phyloP scores from a whole-genome alignment of 2,113 vertebrate species.

The Potamarius usumacintae region DNA sequence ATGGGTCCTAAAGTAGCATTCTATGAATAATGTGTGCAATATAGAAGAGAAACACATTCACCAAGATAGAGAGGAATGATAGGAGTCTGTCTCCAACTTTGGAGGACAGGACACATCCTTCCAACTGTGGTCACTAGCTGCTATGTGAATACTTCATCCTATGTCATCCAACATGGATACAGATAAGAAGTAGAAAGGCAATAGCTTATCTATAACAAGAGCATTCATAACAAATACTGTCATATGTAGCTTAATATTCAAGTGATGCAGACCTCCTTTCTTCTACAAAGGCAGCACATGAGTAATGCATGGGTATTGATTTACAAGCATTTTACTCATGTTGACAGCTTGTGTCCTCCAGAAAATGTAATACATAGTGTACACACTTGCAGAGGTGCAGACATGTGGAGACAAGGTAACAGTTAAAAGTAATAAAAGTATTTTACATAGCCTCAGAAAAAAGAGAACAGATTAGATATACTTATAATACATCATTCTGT shows the following conservation, averaged over 20 bases:
- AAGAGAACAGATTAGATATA: constrained; percentile 12
- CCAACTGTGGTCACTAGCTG: neutral
- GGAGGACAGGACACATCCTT: neutral
- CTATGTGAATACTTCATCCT: neutral
- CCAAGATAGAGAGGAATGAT: neutral
- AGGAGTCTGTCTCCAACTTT: neutral
- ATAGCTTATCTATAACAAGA: neutral
- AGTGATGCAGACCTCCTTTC: neutral
- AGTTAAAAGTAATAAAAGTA: constrained; percentile 10
- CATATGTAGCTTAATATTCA: neutral
- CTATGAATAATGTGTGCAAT: neutral
- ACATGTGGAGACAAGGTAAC: neutral
- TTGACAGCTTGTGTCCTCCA: neutral
- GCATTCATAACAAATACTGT: neutral
- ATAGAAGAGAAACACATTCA: neutral
- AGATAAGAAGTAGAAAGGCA: neutral
- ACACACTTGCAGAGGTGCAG: neutral
- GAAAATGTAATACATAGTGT: neutral
- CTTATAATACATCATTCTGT: constrained; percentile 17
- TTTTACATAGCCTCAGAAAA: constrained; percentile 24
- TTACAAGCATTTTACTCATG: neutral
- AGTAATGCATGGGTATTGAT: neutral
- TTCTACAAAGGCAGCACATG: neutral
- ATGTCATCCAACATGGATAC: neutral
- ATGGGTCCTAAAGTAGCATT: neutral